Evolutionary conservation across 2,888 invertebrate genomes (phyloP).

Genomic region (Tetropium fuscum): DNA sequence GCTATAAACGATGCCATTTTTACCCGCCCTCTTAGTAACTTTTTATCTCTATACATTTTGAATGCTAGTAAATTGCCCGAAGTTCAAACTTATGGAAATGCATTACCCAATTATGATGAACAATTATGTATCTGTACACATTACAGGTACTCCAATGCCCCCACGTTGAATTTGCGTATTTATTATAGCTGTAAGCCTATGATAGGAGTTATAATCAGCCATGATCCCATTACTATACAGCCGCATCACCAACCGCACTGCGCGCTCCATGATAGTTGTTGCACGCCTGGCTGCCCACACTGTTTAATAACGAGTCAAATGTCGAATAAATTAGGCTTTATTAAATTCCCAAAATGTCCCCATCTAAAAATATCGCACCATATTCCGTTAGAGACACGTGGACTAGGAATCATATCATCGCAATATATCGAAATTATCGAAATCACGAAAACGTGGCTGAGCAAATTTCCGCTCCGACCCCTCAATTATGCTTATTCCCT

Average conservation of each 20-base stretch:
- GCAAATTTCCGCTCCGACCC: no score
- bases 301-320: constrained; percentile 44
- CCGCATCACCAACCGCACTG: constrained; percentile 55
- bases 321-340: constrained; percentile 27
- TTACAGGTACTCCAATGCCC: constrained; percentile 21
- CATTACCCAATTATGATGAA: constrained; percentile 12
- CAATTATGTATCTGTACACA: constrained; percentile 16
- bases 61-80: no score
- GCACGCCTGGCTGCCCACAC: constrained; percentile 36
- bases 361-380: no score
- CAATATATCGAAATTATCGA: no score
- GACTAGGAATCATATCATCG: no score
- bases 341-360: no score
- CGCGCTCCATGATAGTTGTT: constrained; percentile 42
- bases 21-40: constrained; percentile 34
- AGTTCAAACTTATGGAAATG: no score
- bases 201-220: constrained; percentile 64
- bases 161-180: constrained; percentile 53
- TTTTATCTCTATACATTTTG: constrained; percentile 28
- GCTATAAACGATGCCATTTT: constrained; percentile 42
- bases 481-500: no score
- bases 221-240: constrained; percentile 65
- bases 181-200: constrained; percentile 63
- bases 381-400: no score
- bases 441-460: no score